These are phyloP conservation scores for Archegozetes longisetosus DNA, from an alignment of 1,140 invertebrate species.

Conservation along the genomic window DNA sequence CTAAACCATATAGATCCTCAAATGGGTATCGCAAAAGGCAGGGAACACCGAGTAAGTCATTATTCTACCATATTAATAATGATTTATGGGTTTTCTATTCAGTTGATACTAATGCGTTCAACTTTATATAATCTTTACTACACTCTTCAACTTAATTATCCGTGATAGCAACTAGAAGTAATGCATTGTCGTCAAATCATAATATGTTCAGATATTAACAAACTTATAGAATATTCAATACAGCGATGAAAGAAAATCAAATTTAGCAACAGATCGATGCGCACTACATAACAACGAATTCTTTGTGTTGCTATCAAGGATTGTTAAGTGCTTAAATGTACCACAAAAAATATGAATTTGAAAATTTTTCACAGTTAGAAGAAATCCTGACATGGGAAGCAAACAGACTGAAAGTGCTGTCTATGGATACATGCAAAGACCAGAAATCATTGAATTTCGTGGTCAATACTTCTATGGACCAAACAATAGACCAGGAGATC, in stretches of 20 bases:
- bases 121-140: conserved; percentile 1
- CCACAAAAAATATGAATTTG: no score
- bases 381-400: neutral
- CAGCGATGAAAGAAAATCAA: no score
- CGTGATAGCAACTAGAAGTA: no score
- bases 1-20: neutral
- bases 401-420: conserved; percentile 16
- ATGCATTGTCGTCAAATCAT: no score
- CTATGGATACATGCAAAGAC: conserved; percentile 15
- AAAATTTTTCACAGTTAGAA: neutral
- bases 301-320: neutral
- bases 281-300: neutral
- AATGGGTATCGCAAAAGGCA: neutral
- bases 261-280: no score
- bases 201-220: no score
- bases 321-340: no score
- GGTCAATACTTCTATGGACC: conserved; percentile 18
- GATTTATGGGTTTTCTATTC: no score
- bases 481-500: neutral
- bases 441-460: conserved; percentile 16
- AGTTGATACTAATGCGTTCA: neutral
- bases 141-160: neutral
- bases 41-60: neutral
- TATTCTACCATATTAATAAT: neutral
- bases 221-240: no score